phyloP scores from a whole-genome alignment of 2,113 vertebrate genomes.

The Halichoeres trimaculatus region DNA sequence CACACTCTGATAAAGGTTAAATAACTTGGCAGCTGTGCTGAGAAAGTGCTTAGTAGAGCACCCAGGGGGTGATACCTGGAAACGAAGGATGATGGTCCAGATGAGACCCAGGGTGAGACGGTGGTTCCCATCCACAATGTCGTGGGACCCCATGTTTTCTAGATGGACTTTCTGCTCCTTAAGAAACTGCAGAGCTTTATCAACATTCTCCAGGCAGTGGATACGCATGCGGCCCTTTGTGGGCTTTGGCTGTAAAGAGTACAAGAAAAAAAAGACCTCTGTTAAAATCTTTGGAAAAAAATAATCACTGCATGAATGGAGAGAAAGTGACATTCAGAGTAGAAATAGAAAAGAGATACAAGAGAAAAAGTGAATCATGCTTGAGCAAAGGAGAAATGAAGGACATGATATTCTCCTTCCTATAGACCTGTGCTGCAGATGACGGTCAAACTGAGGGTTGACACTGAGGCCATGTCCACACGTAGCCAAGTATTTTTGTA shows the following conservation, averaged over 20 bases:
- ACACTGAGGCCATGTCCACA: too few species aligned
- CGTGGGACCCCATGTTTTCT: constrained; percentile 96
- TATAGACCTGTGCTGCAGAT: constrained; percentile 13
- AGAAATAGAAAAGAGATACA: constrained; percentile 7
- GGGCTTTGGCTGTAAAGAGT: constrained; percentile 87
- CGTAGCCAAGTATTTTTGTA: too few species aligned
- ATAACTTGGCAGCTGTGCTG: not conserved
- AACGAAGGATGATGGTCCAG: constrained; percentile 96
- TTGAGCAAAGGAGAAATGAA: constrained; percentile 32
- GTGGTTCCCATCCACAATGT: constrained; percentile 95
- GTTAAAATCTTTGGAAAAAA: not conserved
- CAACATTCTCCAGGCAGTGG: constrained; percentile 95
- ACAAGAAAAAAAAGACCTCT: not conserved
- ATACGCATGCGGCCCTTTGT: constrained; percentile 96
- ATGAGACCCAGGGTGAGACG: constrained; percentile 93
- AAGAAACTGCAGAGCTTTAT: constrained; percentile 94
- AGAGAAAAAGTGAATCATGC: constrained; percentile 21
- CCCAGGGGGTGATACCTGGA: constrained; percentile 84
- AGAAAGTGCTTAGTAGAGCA: not conserved
- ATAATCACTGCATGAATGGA: not conserved
- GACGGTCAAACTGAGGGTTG: constrained; percentile 27
- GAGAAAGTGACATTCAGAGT: not conserved
- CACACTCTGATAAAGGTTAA: constrained; percentile 2
- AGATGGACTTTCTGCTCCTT: constrained; percentile 95
- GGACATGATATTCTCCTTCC: constrained; percentile 27